Evolutionary conservation across 2,888 invertebrate species (phyloP).

Genomic region (Caenorhabditis parvicauda): DNA sequence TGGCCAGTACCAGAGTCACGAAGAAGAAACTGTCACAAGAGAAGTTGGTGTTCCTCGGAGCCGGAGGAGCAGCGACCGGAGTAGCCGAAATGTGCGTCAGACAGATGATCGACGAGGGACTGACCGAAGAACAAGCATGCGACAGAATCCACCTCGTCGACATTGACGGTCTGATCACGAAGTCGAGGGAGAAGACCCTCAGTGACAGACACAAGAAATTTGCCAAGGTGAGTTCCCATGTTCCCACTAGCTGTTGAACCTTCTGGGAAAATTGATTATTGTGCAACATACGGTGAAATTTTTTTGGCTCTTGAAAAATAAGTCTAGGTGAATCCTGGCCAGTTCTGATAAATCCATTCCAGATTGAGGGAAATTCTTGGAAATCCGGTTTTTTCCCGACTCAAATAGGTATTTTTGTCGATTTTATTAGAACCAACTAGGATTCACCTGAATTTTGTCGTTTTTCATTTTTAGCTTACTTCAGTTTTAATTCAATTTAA

Average conservation of each 20-base stretch:
- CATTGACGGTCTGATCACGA: constrained; percentile 88
- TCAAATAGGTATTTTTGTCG: not conserved
- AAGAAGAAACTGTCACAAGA: constrained; percentile 80
- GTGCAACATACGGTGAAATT: no score
- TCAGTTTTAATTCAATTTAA: no score
- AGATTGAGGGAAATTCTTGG: no score
- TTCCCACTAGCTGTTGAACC: not conserved
- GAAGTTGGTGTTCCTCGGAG: constrained; percentile 88
- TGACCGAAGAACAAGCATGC: constrained; percentile 75
- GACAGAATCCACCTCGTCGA: constrained; percentile 90
- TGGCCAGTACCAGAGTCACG: constrained; percentile 82
- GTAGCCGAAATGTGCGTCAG: constrained; percentile 87
- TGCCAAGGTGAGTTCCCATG: constrained; percentile 29
- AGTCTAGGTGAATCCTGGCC: no score
- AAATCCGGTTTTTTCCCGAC: no score
- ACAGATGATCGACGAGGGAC: constrained; percentile 84
- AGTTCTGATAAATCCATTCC: no score
- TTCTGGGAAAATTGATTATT: not conserved
- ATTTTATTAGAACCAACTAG: no score
- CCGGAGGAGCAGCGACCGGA: constrained; percentile 91
- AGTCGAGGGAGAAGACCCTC: constrained; percentile 63
- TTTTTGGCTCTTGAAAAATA: no score
- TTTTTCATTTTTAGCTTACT: no score
- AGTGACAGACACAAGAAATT: constrained; percentile 41
- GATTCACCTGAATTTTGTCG: no score